Percentiles rank a stretch among this genome's conserved stretches.
phyloP scores from a whole-genome alignment of 2,888 invertebrate species.

The Lutraria lutraria region DNA sequence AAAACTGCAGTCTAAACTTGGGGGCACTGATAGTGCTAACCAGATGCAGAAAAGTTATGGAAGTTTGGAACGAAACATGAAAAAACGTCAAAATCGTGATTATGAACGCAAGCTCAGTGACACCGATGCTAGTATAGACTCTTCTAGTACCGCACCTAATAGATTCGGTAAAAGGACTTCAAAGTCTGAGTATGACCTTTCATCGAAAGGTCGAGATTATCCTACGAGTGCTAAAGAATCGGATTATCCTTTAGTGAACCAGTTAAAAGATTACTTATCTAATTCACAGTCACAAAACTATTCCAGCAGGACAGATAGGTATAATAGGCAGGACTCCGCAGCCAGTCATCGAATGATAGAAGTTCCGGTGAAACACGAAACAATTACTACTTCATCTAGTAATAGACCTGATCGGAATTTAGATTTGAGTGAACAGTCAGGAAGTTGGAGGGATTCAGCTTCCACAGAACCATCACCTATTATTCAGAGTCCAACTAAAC shows the following conservation, averaged over 20 bases:
- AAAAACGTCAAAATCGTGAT: conserved; percentile 66
- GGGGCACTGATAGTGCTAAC: conserved; percentile 81
- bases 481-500: conserved; percentile 74
- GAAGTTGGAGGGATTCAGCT: conserved; percentile 69
- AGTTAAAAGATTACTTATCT: conserved; percentile 33
- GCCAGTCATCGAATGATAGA: conserved; percentile 70
- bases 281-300: conserved; percentile 32
- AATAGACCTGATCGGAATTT: conserved; percentile 35
- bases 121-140: conserved; percentile 61
- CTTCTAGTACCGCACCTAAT: conserved; percentile 73
- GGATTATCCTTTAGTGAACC: conserved; percentile 57
- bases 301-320: conserved; percentile 31
- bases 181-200: conserved; percentile 77
- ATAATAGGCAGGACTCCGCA: conserved; percentile 36
- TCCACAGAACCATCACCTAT: conserved; percentile 74
- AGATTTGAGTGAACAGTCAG: conserved; percentile 41
- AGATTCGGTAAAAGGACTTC: conserved; percentile 80
- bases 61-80: conserved; percentile 77
- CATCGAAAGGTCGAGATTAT: conserved; percentile 61
- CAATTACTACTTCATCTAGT: background rate
- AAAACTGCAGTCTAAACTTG: conserved; percentile 76
- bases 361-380: conserved; percentile 77
- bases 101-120: conserved; percentile 72
- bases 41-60: conserved; percentile 75
- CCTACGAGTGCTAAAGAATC: conserved; percentile 37